Base-by-base conservation (phyloP, 2,888 invertebrate genomes). In the Leptopilina syphax region DNA sequence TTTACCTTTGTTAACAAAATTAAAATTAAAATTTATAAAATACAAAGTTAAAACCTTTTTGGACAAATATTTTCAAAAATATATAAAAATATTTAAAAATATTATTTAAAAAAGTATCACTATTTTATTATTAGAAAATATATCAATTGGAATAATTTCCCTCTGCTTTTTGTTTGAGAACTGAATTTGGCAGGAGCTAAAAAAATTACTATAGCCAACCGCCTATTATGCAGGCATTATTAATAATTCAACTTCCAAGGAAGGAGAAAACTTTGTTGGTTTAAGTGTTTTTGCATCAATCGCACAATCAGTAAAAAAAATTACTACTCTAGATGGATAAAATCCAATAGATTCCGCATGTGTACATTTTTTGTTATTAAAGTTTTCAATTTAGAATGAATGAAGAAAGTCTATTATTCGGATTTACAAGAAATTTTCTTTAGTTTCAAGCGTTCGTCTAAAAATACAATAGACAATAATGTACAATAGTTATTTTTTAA, bases 181-280 rank as follows among this genome's bases (percentile, higher is more conserved):
- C 18, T 60, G 18, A 60, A 60, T 18, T 60, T 18, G 60, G 3
- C 8, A 60, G n/a, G n/a, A 0, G 10, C 9, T 6, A 60, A 60
- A 18, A 60, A 18, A 60, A 60, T n/a, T 6, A 24, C 63, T 63
- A 63, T 63, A 24, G 44, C 44, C 44, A 44, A 6, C 44, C 44
- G 44, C 44, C 8, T 44, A 44, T 44, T 44, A 44, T 5, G 44
- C 7, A 7, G 63, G 24, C 7, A 60, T 18, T 18, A 7, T 63
- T 63, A 63, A 63, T 63, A 63, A 63, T 63, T 63, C 63, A 63
- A 60, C n/a, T n/a, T n/a, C 60, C 0, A 18, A 24, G 63, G 24
- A 50, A 12, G 24, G 63, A 63, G 63, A 63, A 63, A 63, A 63
- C 63, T 63, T 63, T 63, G 63, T 63, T 63, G 24, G 18, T 9